Conservation (phyloP, 2,888 invertebrate genomes). For the Gryllus longicercus region DNA sequence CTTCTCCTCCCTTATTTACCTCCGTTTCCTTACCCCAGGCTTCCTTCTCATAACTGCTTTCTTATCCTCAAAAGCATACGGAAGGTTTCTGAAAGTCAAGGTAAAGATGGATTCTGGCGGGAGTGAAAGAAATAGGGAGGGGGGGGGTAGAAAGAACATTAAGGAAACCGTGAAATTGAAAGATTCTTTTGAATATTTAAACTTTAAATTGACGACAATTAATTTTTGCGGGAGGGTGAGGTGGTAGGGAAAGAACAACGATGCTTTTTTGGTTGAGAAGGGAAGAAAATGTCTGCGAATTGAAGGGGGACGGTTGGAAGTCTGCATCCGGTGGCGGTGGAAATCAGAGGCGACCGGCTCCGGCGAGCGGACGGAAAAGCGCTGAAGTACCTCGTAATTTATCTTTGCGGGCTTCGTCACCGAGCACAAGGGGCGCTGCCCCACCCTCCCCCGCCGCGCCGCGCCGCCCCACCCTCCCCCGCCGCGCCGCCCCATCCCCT, state of each 20-base stretch:
- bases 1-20: conserved; percentile 1
- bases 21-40: neutral
- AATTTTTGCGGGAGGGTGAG: neutral
- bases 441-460: too few species aligned
- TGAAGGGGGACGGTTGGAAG: neutral
- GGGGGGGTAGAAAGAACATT: too few species aligned
- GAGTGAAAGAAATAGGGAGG: too few species aligned
- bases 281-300: neutral
- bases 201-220: conserved; percentile 11
- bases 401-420: conserved; percentile 8
- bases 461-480: too few species aligned
- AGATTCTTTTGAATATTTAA: conserved; percentile 10
- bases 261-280: neutral
- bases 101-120: neutral
- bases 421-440: neutral
- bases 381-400: neutral
- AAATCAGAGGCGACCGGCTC: neutral
- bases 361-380: neutral
- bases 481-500: too few species aligned
- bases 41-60: conserved; percentile 2
- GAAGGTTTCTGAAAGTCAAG: conserved; percentile 3
- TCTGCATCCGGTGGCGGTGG: conserved; percentile 6
- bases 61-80: conserved; percentile 10
- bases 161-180: neutral
- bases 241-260: neutral